Conservation (phyloP, 1,140 invertebrate species). For the Drosophila insularis region DNA sequence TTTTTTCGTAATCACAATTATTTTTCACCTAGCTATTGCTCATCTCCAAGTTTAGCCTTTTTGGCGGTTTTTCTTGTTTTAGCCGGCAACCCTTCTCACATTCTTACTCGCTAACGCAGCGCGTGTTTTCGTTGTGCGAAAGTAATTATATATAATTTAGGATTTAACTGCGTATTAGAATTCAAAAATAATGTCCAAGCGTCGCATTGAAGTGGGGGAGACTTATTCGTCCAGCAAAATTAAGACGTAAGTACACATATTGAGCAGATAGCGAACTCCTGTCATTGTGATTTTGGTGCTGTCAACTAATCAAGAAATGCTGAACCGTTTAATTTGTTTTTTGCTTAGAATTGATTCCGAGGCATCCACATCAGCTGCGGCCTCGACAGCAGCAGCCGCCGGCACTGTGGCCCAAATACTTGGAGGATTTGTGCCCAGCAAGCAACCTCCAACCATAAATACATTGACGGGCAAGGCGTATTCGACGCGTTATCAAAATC, state of each 20-base stretch:
- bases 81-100: conserved; percentile 35
- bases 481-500: conserved; percentile 91
- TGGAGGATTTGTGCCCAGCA: conserved; percentile 83
- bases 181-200: conserved; percentile 87
- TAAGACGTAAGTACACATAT: conserved; percentile 87
- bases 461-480: conserved; percentile 89
- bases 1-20: neutral
- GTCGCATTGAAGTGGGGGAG: conserved; percentile 92
- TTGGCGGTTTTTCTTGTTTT: neutral
- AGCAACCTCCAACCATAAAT: conserved; percentile 84
- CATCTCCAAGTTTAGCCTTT: neutral
- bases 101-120: conserved; percentile 53
- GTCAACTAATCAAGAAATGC: neutral
- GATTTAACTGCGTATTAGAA: conserved; percentile 5
- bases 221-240: conserved; percentile 89
- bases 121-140: conserved; percentile 64
- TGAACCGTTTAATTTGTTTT: neutral
- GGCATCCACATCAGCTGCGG: conserved; percentile 49
- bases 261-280: neutral
- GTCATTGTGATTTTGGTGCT: neutral
- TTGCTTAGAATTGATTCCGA: neutral
- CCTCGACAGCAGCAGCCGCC: conserved; percentile 67
- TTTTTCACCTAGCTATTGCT: neutral
- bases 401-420: conserved; percentile 72
- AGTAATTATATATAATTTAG: conserved; percentile 27